Base-by-base conservation (phyloP, 37 sponge, comb jelly and placozoan species). In the Halichondria panicea region DNA sequence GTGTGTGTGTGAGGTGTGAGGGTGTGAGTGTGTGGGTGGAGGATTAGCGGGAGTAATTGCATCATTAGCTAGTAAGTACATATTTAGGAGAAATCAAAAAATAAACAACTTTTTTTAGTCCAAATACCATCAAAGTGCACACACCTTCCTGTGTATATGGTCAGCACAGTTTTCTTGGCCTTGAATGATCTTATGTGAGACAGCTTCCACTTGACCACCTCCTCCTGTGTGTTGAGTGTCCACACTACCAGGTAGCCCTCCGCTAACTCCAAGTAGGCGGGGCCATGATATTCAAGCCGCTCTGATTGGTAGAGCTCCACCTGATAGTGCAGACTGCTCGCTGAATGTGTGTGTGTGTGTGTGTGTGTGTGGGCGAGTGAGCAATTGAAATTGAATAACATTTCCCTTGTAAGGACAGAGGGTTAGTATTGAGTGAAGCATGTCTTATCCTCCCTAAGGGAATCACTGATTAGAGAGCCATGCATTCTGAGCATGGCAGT, bases 161-260 rank as follows among this genome's bases (percentile, higher is more conserved):
- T 66, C 27, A 86, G 63, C 0, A 22, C 32, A 32, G 59, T 30
- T 27, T 74, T 74, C 69, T 74, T 86, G 45, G 87, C 87, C 41
- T 80, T 86, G 69, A 86, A 86, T 25, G 81, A 79, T 0, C 87
- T 67, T 18, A 86, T 55, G 58, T 79, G 81, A 43, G 66, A 36
- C 1, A 86, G 68, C 31, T 75, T 86, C 87, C 87, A 86, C 8
- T 39, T 59, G 56, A 79, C 69, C 0, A 86, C 34, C 27, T 82
- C 40, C 3, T 62, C 74, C 22, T 13, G 12, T 0, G 32, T 53
- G 37, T 78, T 55, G 22, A 37, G 63, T 21, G n/a, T 72, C 70
- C 79, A 68, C 40, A 82, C 72, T 12, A 66, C 66, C 21, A 89
- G 44, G 3, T 79, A 61, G 15, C 46, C 70, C 19, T 78, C 54